Base-by-base conservation (phyloP, 2,113 vertebrate species). In the Phyllostomus discolor region DNA sequence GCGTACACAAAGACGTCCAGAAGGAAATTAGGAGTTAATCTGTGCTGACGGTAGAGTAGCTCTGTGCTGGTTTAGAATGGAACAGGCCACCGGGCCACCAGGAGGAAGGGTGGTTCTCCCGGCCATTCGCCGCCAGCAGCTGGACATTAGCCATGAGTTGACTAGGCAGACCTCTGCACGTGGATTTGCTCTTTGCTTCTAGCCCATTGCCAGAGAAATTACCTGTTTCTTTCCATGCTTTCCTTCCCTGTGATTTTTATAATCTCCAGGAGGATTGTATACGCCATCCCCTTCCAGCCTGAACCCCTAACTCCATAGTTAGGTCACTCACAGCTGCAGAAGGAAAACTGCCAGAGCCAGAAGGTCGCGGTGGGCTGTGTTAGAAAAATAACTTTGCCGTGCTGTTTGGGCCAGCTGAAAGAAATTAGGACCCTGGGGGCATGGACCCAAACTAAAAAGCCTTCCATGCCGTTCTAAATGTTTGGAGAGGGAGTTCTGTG, bases 161-260 rank as follows among this genome's bases (percentile, higher is more conserved):
- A 5, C 10, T 0, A 43, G 31, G 41, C 50, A n/a, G 43, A 20
- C 20, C 1, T 14, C n/a, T 33, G 14, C 31, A 8, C 3, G 0
- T 28, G 67, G 46, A 17, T 59, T 46, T 83, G 28, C 19, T 3
- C 33, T 72, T 24, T 20, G 26, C 67, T 38, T 54, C 26, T 22
- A 67, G 24, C 15, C 35, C 17, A 3, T 16, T 16, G n/a, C 46
- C 33, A 43, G 7, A 70, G 35, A 79, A 88, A n/a, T 31, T 12
- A 31, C 35, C 38, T n/a, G 2, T 83, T 90, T 90, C 62, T 33
- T 17, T 35, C 41, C 19, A 16, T 41, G 28, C 16, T 69, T 69
- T 79, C 19, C 69, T 90, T 73, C 48, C 10, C 31, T 22, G 24
- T 76, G 28, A 67, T 24, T 88, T 81, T 64, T 83, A 43, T 72